These are phyloP conservation scores for Apomyelois bistriatella DNA, from an alignment of 2,888 invertebrate species.

Conservation along the genomic window DNA sequence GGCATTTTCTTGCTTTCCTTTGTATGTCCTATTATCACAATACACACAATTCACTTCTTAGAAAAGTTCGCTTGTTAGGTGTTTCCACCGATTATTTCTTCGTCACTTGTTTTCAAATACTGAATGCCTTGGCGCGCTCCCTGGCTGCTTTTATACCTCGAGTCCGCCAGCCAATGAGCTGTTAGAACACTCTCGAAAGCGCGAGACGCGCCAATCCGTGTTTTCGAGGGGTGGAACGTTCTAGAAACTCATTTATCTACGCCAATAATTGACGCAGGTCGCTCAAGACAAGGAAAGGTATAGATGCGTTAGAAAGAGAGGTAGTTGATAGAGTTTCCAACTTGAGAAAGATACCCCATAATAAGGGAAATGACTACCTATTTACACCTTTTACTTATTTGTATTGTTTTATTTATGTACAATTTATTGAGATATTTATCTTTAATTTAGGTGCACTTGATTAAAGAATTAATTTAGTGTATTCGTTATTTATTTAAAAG, in stretches of 20 bases:
- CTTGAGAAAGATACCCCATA: background rate
- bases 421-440: too few relatives aligned
- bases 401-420: too few relatives aligned
- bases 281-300: conserved; percentile 26
- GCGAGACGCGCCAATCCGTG: conserved; percentile 41
- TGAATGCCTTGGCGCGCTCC: conserved; percentile 54
- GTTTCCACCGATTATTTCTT: conserved; percentile 36
- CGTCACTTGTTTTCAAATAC: conserved; percentile 54
- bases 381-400: too few relatives aligned
- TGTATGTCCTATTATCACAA: conserved; percentile 8
- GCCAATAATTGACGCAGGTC: conserved; percentile 3
- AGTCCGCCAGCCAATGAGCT: conserved; percentile 36
- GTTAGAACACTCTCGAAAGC: conserved; percentile 47
- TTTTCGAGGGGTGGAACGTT: conserved; percentile 32
- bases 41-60: conserved; percentile 12
- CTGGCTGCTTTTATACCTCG: conserved; percentile 40
- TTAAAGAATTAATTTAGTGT: too few relatives aligned
- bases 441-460: too few relatives aligned
- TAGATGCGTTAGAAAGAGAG: conserved; percentile 25
- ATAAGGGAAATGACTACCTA: background rate
- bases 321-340: background rate
- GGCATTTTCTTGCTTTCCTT: conserved; percentile 45
- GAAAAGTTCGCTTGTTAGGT: conserved; percentile 25
- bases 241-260: conserved; percentile 30
- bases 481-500: too few relatives aligned